Evolutionary conservation across 2,797 vertebrate species (phyloP).

Genomic region (Hemitrygon akajei): DNA sequence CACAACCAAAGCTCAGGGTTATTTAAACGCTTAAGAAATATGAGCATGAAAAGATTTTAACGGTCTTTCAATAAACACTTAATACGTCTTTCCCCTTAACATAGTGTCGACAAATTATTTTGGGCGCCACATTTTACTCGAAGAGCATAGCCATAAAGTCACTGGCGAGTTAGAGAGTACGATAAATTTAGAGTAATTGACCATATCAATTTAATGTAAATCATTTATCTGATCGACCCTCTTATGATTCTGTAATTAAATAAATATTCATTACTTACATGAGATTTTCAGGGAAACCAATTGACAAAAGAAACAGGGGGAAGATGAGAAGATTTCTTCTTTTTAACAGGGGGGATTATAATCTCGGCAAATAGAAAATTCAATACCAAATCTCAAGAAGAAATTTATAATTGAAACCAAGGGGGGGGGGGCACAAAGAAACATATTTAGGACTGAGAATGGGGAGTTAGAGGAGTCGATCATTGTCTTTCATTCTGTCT

Average conservation of each 20-base stretch:
- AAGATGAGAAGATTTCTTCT: neutral
- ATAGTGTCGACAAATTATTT: no score
- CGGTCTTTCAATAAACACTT: no score
- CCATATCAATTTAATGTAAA: neutral
- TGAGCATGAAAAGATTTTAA: no score
- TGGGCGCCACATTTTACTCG: neutral
- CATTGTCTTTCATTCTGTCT: neutral
- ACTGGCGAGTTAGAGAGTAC: neutral
- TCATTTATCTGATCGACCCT: neutral
- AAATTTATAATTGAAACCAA: neutral
- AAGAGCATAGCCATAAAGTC: neutral
- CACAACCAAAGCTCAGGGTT: no score
- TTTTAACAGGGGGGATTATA: neutral
- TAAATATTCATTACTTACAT: neutral
- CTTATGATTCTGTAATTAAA: neutral
- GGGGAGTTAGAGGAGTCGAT: neutral
- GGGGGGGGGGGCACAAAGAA: no score
- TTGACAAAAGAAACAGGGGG: neutral
- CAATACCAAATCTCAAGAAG: neutral
- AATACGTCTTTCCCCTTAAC: no score
- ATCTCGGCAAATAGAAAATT: neutral
- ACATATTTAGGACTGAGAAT: no score
- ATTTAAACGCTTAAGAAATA: no score
- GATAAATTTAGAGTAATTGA: neutral
- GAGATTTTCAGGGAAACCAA: neutral